Percentiles rank a stretch among this genome's conserved stretches.
These are phyloP conservation scores for Garra rufa DNA, from an alignment of 2,113 vertebrate species.

Conservation along the genomic window DNA sequence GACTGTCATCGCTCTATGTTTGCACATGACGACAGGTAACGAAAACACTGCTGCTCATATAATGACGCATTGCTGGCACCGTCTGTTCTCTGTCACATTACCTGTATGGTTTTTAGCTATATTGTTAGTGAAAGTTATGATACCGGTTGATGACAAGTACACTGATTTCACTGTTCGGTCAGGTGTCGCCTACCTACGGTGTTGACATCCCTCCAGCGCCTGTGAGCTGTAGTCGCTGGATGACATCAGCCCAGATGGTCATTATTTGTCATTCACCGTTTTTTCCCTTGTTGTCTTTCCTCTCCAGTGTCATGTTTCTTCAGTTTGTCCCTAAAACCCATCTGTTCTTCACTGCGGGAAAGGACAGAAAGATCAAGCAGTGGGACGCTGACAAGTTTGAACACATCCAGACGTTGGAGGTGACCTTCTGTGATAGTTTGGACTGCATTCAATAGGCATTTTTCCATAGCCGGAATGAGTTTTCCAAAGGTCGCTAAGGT, in stretches of 20 bases:
- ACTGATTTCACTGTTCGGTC: conserved; percentile 41
- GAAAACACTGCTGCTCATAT: not conserved
- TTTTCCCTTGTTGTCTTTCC: conserved; percentile 46
- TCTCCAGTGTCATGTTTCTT: conserved; percentile 91
- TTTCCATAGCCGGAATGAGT: conserved; percentile 15
- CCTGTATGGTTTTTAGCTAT: not conserved
- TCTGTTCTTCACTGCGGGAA: conserved; percentile 97
- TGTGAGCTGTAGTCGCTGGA: conserved; percentile 25
- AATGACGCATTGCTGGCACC: not conserved
- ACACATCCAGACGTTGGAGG: conserved; percentile 93
- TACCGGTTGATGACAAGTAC: conserved; percentile 1
- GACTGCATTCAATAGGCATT: conserved; percentile 6
- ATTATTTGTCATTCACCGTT: conserved; percentile 51
- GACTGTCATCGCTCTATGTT: conserved; percentile 98
- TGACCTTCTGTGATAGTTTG: conserved; percentile 66
- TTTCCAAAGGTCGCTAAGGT: conserved; percentile 7
- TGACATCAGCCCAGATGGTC: conserved; percentile 67
- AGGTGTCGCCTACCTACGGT: conserved; percentile 12
- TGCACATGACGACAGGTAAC: conserved; percentile 95
- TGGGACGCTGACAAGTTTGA: conserved; percentile 98
- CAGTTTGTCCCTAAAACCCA: conserved; percentile 96
- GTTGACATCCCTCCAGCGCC: conserved; percentile 27
- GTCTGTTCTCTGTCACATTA: not conserved
- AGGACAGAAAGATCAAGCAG: conserved; percentile 94
- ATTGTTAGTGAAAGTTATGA: conserved; percentile 25